These are phyloP conservation scores for Ophraella communa DNA, from an alignment of 2,888 invertebrate species.

Conservation along the genomic window DNA sequence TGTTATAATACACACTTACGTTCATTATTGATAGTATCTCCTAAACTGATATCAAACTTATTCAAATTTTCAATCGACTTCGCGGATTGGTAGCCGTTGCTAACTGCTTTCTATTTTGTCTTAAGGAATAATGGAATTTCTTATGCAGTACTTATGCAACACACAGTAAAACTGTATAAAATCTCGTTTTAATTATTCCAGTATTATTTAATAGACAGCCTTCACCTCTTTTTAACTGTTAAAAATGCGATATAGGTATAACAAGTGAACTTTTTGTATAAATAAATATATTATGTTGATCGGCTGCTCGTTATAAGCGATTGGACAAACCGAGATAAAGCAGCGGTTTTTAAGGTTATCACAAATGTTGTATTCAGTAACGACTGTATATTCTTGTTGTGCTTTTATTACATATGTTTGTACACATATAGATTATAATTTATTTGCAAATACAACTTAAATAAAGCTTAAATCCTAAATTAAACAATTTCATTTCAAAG, in stretches of 20 bases:
- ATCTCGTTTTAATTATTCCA: conserved; percentile 5
- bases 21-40: not conserved
- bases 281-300: conserved; percentile 5
- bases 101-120: conserved; percentile 2
- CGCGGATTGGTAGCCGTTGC: not conserved
- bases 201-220: conserved; percentile 9
- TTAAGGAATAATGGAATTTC: conserved; percentile 3
- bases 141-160: conserved; percentile 5
- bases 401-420: not conserved
- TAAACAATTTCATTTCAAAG: too few relatives aligned
- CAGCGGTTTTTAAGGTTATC: conserved; percentile 23
- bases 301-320: conserved; percentile 10
- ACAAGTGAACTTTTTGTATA: conserved; percentile 4
- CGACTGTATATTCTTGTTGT: not conserved
- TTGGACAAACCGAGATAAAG: conserved; percentile 20
- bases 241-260: not conserved
- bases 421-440: not conserved
- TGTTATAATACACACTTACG: not conserved
- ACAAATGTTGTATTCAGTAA: conserved; percentile 5
- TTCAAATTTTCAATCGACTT: not conserved
- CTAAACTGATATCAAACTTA: not conserved
- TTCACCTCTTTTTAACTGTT: conserved; percentile 18
- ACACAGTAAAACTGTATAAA: conserved; percentile 3
- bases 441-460: not conserved
- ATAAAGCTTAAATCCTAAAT: too few relatives aligned